These are phyloP conservation scores for Chrysocyon brachyurus DNA, from an alignment of 2,797 vertebrate species.

Conservation along the genomic window DNA sequence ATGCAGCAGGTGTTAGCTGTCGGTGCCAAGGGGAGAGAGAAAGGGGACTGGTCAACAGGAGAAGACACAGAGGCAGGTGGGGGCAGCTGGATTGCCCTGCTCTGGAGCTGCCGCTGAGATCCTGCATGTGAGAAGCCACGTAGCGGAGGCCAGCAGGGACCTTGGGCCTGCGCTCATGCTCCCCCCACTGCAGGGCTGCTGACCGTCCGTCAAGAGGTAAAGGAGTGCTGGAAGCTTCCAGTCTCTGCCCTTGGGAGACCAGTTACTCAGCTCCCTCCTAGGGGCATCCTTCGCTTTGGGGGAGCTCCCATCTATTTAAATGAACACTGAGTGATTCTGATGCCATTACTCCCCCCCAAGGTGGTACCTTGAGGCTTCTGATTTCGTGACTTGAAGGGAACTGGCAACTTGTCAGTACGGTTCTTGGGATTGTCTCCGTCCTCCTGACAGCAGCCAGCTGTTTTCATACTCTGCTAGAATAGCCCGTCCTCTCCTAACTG, in stretches of 20 bases:
- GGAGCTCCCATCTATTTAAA: conserved; percentile 26
- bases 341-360: conserved; percentile 55
- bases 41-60: conserved; percentile 51
- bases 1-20: background rate
- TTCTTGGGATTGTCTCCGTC: conserved; percentile 69
- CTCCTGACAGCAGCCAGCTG: conserved; percentile 6
- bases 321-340: conserved; percentile 74
- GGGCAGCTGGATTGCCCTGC: background rate
- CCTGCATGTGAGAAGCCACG: background rate
- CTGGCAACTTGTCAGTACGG: conserved; percentile 69
- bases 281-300: conserved; percentile 1
- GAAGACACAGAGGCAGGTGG: background rate
- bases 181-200: background rate
- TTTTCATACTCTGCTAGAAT: conserved; percentile 52
- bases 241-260: background rate
- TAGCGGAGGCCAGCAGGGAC: no score
- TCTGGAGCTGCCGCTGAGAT: background rate
- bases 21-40: background rate
- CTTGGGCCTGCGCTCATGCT: background rate
- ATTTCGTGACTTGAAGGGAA: conserved; percentile 80
- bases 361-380: conserved; percentile 77
- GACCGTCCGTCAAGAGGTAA: conserved; percentile 36
- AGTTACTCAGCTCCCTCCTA: background rate
- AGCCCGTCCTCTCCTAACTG: conserved; percentile 19
- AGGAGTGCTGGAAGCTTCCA: background rate